phyloP scores from a whole-genome alignment of 2,797 vertebrate species.

The Liasis olivaceus region DNA sequence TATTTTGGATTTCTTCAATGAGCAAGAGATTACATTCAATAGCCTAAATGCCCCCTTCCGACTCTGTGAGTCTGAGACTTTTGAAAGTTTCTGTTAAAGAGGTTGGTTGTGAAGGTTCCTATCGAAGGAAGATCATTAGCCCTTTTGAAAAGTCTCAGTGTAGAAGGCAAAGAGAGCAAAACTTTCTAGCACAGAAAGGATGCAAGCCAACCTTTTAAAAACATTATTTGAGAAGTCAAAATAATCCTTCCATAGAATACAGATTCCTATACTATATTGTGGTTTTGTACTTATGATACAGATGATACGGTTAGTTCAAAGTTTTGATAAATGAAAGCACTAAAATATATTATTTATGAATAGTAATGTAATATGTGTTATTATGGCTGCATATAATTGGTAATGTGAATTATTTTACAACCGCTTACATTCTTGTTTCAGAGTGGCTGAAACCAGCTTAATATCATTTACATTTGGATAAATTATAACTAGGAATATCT shows the following conservation, averaged over 20 bases:
- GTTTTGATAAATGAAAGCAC: not conserved
- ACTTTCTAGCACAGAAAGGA: not conserved
- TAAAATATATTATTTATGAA: not conserved
- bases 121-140: slow-evolving; percentile 11
- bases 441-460: not conserved
- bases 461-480: not conserved
- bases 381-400: not conserved
- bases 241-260: not conserved
- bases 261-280: not conserved
- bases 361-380: not conserved
- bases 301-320: not conserved
- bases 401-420: not conserved
- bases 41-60: not conserved
- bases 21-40: too few species aligned
- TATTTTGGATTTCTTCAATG: not conserved
- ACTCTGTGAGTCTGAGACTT: not conserved
- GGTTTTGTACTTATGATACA: not conserved
- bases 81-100: not conserved
- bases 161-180: not conserved
- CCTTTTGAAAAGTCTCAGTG: not conserved
- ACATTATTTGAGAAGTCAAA: not conserved
- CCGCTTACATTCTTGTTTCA: not conserved
- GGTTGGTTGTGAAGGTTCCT: slow-evolving; percentile 29
- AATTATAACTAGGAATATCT: not conserved
- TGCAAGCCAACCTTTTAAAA: not conserved